Evolutionary conservation across 2,113 vertebrate genomes (phyloP).

Genomic region (Amphilophus citrinellus): DNA sequence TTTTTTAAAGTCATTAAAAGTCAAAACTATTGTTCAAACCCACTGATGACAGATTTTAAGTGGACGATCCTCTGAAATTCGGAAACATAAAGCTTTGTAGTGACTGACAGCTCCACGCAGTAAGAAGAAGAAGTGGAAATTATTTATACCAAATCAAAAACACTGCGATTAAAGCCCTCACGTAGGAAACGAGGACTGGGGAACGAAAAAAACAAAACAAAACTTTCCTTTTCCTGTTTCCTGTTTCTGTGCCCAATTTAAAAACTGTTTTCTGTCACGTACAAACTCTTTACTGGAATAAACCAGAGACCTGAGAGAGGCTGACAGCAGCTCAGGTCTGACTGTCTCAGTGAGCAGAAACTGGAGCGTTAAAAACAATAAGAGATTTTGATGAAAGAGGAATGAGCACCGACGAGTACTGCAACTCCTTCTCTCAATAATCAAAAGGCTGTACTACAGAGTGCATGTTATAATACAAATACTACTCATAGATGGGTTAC

Average conservation of each 20-base stretch:
- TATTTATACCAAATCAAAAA: accelerated
- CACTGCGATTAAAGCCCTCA: not conserved
- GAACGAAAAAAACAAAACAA: not conserved
- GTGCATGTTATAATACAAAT: accelerated
- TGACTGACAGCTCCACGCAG: too few relatives aligned
- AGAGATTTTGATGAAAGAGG: not conserved
- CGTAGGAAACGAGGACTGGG: not conserved
- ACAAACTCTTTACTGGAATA: not conserved
- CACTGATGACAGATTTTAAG: accelerated
- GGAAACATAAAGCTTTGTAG: too few relatives aligned
- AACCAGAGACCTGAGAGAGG: not conserved
- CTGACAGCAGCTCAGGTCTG: not conserved
- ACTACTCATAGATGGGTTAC: not conserved
- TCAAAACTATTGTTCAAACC: accelerated
- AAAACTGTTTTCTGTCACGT: not conserved
- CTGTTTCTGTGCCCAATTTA: not conserved
- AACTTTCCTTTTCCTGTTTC: not conserved
- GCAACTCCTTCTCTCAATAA: not conserved
- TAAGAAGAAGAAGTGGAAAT: not conserved
- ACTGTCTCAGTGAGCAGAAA: not conserved
- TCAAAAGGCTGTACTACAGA: not conserved
- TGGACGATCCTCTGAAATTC: too few relatives aligned
- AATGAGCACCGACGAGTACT: not conserved
- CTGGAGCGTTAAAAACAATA: not conserved
- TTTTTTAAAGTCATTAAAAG: not conserved